phyloP scores from a whole-genome alignment of 2,113 vertebrate genomes.

The Melospiza georgiana region DNA sequence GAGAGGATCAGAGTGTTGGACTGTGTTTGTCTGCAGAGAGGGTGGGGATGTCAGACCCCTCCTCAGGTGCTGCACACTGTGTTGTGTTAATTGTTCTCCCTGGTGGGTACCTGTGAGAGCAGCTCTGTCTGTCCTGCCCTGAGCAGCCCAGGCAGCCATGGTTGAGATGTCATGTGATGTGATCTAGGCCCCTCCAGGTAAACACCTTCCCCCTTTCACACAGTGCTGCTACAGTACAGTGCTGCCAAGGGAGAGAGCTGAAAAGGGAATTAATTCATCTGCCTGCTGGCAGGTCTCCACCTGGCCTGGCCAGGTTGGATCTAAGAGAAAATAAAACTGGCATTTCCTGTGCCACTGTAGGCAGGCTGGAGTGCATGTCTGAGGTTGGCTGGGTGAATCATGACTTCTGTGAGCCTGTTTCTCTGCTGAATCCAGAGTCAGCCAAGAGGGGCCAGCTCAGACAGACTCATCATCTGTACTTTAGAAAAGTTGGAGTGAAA shows the following conservation, averaged over 20 bases:
- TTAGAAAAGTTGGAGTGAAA: neutral
- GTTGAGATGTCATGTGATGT: neutral
- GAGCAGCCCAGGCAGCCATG: neutral
- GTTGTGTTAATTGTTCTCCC: neutral
- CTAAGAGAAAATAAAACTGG: neutral
- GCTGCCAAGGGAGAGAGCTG: neutral
- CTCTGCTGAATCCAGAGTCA: neutral
- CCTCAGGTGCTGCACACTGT: neutral
- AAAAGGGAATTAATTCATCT: slow-evolving; percentile 15
- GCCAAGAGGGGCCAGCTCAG: neutral
- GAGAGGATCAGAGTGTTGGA: neutral
- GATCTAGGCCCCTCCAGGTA: neutral
- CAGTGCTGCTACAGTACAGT: neutral
- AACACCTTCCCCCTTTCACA: neutral
- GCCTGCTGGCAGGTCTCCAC: neutral
- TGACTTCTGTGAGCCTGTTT: neutral
- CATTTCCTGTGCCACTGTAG: neutral
- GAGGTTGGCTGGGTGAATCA: neutral
- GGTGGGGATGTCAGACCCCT: neutral
- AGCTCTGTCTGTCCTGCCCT: neutral
- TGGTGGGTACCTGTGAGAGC: neutral
- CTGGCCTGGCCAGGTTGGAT: neutral
- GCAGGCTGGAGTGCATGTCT: neutral
- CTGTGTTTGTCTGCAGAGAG: neutral
- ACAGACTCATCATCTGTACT: neutral